Evolutionary conservation across 2,888 invertebrate genomes (phyloP).

Genomic region (Xestia xanthographa): DNA sequence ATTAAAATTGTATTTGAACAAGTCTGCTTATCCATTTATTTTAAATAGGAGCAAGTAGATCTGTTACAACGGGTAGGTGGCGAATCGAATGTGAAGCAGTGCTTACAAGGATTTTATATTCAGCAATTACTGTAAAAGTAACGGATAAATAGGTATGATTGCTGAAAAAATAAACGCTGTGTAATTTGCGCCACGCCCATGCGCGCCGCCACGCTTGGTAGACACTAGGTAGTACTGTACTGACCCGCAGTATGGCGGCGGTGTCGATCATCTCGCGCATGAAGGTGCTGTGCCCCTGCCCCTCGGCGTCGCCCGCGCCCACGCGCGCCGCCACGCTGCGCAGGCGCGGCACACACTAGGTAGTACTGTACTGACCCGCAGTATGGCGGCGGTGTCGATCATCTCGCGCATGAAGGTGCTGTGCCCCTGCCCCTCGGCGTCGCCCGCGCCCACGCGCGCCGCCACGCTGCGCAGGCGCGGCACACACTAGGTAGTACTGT

Average conservation of each 20-base stretch:
- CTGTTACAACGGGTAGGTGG: too few species aligned
- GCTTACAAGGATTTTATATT: too few species aligned
- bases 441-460: conserved; percentile 75
- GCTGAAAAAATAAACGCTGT: too few species aligned
- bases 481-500: conserved; percentile 90
- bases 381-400: conserved; percentile 98
- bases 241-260: too few species aligned
- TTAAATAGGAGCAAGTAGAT: too few species aligned
- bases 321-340: conserved; percentile 92
- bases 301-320: conserved; percentile 95
- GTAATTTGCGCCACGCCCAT: too few species aligned
- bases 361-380: conserved; percentile 91
- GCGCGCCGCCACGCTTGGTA: too few species aligned
- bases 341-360: conserved; percentile 1
- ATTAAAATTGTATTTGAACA: too few species aligned
- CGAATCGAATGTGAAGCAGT: not conserved
- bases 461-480: conserved; percentile 1
- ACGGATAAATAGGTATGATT: too few species aligned
- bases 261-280: conserved; percentile 97
- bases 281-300: conserved; percentile 98
- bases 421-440: conserved; percentile 96
- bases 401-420: conserved; percentile 99
- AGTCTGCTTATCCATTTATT: too few species aligned
- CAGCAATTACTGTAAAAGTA: too few species aligned
- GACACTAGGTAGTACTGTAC: too few species aligned